These are phyloP conservation scores for Cyaniris semiargus DNA, from an alignment of 2,888 invertebrate species.

Conservation along the genomic window DNA sequence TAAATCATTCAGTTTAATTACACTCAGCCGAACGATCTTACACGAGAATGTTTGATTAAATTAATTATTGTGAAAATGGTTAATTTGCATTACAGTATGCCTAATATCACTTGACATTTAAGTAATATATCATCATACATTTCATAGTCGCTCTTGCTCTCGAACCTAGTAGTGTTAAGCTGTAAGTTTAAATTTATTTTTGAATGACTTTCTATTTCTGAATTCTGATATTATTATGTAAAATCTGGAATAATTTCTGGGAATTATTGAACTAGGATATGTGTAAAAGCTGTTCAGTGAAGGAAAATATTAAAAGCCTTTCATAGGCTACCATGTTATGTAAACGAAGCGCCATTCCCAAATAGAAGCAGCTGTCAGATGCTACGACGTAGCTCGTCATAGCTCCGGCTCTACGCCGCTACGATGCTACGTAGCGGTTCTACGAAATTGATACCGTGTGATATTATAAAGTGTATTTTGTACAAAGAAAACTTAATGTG, in stretches of 20 bases:
- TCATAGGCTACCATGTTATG: not conserved
- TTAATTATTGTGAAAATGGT: constrained; percentile 4
- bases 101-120: not conserved
- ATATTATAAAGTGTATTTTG: not conserved
- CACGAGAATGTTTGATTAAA: constrained; percentile 14
- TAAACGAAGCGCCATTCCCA: not conserved
- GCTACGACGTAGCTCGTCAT: not conserved
- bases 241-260: not conserved
- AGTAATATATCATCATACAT: constrained; percentile 6
- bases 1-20: constrained; percentile 19
- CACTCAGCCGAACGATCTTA: not conserved
- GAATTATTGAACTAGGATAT: not conserved
- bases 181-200: not conserved
- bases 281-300: not conserved
- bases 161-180: not conserved
- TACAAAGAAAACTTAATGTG: too few species aligned
- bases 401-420: not conserved
- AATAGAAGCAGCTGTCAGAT: not conserved
- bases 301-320: not conserved
- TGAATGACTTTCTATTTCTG: not conserved
- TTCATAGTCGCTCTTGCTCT: not conserved
- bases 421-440: not conserved
- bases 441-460: not conserved
- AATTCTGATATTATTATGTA: too few species aligned
- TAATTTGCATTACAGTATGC: not conserved